Evolutionary conservation across 2,113 vertebrate species (phyloP), one percentile per base, ranked within the genome.

Genomic region (Pithys albifrons): DNA sequence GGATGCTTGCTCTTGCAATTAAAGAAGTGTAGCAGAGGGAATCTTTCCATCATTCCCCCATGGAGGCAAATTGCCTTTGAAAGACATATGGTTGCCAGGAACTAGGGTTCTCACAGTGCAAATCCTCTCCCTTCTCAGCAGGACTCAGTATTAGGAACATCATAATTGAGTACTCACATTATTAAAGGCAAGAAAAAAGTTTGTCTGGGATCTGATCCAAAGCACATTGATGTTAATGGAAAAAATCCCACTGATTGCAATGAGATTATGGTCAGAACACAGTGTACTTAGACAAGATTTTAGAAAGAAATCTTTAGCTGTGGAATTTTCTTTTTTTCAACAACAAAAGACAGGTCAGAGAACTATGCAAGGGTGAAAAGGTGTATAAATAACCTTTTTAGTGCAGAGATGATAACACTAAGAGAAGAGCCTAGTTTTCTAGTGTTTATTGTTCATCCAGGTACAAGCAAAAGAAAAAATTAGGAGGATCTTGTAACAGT

Each of bases 111-210:
- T 58, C 87, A 23, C 58, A 65, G 31, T 22, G 48, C 19, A 79
- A 82, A 77, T 69, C 16, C 19, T 88, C 83, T 64, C 37, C 37
- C 17, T 76, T 88, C 59, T 35, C 83, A 89, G 80, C 39, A 52
- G 49, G 49, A 12, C 4, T 82, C 25, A 89, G 18, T 41, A 78
- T 81, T 61, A 95, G 48, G 39, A 78, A n/a, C 61, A 22, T 29
- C n/a, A 65, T 89, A 96, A 91, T 66, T 94, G 70, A 95, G 24
- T 87, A 78, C 18, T 92, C 70, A 79, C 12, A 18, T 33, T 49
- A 78, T 46, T 94, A 84, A 86, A 91, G 25, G 48, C 49, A 62
- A 49, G 25, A 45, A 67, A 90, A 83, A 69, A 51, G 3, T 41
- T 91, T 5, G 16, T 39, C 20, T 87, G 41, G 55, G 33, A 81